Conservation (phyloP, 2,888 invertebrate species). For the Thereva nobilitata region DNA sequence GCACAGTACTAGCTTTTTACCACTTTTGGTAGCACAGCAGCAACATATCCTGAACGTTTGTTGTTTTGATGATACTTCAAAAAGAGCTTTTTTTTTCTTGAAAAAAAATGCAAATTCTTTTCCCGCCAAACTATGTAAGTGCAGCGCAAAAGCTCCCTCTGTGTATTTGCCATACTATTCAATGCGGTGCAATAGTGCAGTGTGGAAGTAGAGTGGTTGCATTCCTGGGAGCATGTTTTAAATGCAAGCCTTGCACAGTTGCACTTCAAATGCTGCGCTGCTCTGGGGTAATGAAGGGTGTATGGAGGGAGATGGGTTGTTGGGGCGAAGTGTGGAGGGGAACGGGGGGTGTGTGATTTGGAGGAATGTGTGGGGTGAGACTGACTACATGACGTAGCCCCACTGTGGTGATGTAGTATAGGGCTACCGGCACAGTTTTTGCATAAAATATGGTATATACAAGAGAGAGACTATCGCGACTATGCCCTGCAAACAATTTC, state of each 20-base stretch:
- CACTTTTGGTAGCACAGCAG: no score
- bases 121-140: slow-evolving; percentile 30
- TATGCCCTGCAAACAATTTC: no score
- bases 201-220: no score
- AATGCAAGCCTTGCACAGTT: not conserved
- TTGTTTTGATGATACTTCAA: not conserved
- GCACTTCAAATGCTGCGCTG: not conserved
- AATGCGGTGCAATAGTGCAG: no score
- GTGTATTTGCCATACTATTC: no score
- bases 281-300: not conserved
- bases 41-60: no score
- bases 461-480: no score
- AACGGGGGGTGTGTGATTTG: not conserved
- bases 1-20: no score
- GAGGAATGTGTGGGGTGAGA: slow-evolving; percentile 12
- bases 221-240: no score
- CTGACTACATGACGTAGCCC: not conserved
- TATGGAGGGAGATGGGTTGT: not conserved
- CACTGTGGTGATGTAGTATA: no score
- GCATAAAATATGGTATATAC: not conserved
- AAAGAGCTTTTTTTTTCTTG: slow-evolving; percentile 8
- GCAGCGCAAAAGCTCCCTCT: not conserved
- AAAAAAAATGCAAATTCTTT: slow-evolving; percentile 2
- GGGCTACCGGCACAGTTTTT: slow-evolving; percentile 29
- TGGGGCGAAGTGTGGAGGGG: slow-evolving; percentile 9